A percentile compares a stretch with the other conserved stretches of the same genome.
Conservation (phyloP, 2,797 vertebrate genomes). For the Poecilia velifera region DNA sequence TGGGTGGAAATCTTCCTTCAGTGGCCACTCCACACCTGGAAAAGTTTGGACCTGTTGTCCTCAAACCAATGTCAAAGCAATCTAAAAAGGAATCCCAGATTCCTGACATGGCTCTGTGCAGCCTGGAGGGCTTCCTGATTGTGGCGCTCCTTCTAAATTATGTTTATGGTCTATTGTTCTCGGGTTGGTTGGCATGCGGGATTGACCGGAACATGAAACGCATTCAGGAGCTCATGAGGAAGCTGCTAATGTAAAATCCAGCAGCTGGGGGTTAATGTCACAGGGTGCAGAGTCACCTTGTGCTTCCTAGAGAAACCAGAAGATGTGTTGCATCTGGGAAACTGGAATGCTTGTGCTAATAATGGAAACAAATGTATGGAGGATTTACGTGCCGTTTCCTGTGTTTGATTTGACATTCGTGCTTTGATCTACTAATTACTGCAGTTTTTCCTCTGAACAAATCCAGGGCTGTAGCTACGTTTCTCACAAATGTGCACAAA, state of each 20-base stretch:
- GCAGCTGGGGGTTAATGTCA: slow-evolving; percentile 33
- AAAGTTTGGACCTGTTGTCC: slow-evolving; percentile 28
- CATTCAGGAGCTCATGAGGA: slow-evolving; percentile 21
- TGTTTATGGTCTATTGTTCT: slow-evolving; percentile 53
- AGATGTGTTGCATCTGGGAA: slow-evolving; percentile 19
- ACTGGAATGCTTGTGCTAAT: slow-evolving; percentile 9
- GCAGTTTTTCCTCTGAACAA: not conserved
- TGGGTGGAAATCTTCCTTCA: slow-evolving; percentile 45
- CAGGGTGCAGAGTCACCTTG: slow-evolving; percentile 9
- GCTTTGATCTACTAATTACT: not conserved
- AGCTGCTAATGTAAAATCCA: slow-evolving; percentile 33
- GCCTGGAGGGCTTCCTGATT: slow-evolving; percentile 24
- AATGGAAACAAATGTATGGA: slow-evolving; percentile 3
- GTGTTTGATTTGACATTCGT: not conserved
- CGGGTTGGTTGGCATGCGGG: slow-evolving; percentile 20
- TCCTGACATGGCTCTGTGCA: slow-evolving; percentile 29
- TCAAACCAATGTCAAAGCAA: slow-evolving; percentile 32
- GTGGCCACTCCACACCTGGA: slow-evolving; percentile 12
- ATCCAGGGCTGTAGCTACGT: too few relatives aligned
- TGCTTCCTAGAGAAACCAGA: slow-evolving; percentile 14
- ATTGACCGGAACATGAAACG: slow-evolving; percentile 14
- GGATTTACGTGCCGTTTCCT: not conserved
- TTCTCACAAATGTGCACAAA: too few relatives aligned
- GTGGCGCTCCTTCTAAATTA: slow-evolving; percentile 13
- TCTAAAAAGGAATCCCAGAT: slow-evolving; percentile 17